Percentiles rank a stretch among this genome's conserved stretches.
These are phyloP conservation scores for Seira musarum DNA, from an alignment of 2,888 invertebrate species.

Conservation along the genomic window DNA sequence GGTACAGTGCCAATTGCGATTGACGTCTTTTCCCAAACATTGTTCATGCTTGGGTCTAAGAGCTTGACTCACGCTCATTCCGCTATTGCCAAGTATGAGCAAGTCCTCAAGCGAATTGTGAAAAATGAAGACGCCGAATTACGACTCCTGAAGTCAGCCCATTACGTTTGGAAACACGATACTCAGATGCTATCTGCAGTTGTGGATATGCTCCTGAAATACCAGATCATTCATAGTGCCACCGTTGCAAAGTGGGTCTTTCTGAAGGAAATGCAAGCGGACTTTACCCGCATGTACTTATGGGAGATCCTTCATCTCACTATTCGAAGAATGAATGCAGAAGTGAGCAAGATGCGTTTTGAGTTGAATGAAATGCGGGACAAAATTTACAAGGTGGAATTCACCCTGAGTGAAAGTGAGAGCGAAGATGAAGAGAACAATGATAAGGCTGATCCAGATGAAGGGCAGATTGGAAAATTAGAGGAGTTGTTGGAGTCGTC, in stretches of 20 bases:
- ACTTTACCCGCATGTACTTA: slow-evolving; percentile 92
- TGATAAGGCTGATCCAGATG: slow-evolving; percentile 79
- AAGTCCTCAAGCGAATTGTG: slow-evolving; percentile 91
- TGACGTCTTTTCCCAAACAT: slow-evolving; percentile 96
- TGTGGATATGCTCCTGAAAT: slow-evolving; percentile 85
- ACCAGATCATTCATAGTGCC: slow-evolving; percentile 95
- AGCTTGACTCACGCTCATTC: slow-evolving; percentile 99
- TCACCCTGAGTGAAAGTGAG: slow-evolving; percentile 79
- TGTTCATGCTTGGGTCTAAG: slow-evolving; percentile 94
- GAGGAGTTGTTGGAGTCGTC: slow-evolving; percentile 95
- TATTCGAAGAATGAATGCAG: slow-evolving; percentile 96
- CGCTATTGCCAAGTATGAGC: slow-evolving; percentile 95
- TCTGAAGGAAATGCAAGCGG: slow-evolving; percentile 91
- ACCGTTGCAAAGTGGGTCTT: slow-evolving; percentile 99
- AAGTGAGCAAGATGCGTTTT: slow-evolving; percentile 84
- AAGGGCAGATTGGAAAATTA: slow-evolving; percentile 94
- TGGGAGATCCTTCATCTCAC: slow-evolving; percentile 98
- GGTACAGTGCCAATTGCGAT: slow-evolving; percentile 92
- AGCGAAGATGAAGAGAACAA: slow-evolving; percentile 79
- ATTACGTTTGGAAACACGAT: slow-evolving; percentile 89
- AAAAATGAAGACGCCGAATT: slow-evolving; percentile 97
- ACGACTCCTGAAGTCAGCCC: slow-evolving; percentile 91
- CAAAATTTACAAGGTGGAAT: slow-evolving; percentile 85
- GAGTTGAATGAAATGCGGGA: slow-evolving; percentile 91
- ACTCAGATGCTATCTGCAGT: slow-evolving; percentile 93